phyloP scores from a whole-genome alignment of 2,113 vertebrate genomes.

The Loxodonta africana region DNA sequence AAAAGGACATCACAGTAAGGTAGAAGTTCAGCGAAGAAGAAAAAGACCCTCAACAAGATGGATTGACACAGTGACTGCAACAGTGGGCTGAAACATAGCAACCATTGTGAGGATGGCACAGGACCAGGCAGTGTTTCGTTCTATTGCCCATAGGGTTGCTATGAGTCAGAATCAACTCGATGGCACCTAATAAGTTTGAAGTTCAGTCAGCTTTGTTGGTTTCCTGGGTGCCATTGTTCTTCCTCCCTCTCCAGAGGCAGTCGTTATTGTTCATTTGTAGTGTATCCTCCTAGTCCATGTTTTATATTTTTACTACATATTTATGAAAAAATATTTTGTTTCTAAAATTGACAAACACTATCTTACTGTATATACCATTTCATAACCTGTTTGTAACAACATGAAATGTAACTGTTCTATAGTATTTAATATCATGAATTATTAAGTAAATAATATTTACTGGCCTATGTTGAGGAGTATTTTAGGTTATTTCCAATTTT shows the following conservation, averaged over 20 bases:
- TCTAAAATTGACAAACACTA: background rate
- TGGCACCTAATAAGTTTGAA: background rate
- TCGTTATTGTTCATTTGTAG: background rate
- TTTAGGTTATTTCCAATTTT: slow-evolving; percentile 12
- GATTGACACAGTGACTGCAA: too few species aligned
- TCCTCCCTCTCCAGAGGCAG: background rate
- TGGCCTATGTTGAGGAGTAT: background rate
- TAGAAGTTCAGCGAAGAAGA: too few species aligned
- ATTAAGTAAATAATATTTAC: background rate
- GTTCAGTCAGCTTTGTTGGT: background rate
- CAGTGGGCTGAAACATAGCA: too few species aligned
- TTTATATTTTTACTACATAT: slow-evolving; percentile 6
- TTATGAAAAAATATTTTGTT: slow-evolving; percentile 17
- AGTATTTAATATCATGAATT: background rate
- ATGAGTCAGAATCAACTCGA: too few species aligned
- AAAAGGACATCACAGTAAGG: too few species aligned
- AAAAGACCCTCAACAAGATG: too few species aligned
- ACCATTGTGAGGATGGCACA: too few species aligned
- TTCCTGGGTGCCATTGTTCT: background rate
- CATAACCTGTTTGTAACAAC: slow-evolving; percentile 7
- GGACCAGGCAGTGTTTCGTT: too few species aligned
- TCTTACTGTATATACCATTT: background rate
- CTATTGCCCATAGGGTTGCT: too few species aligned
- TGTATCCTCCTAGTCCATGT: background rate
- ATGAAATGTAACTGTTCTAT: background rate